A percentile compares a stretch with the other conserved stretches of the same genome.
phyloP scores from a whole-genome alignment of 2,888 invertebrate species.

The Rhingia campestris region DNA sequence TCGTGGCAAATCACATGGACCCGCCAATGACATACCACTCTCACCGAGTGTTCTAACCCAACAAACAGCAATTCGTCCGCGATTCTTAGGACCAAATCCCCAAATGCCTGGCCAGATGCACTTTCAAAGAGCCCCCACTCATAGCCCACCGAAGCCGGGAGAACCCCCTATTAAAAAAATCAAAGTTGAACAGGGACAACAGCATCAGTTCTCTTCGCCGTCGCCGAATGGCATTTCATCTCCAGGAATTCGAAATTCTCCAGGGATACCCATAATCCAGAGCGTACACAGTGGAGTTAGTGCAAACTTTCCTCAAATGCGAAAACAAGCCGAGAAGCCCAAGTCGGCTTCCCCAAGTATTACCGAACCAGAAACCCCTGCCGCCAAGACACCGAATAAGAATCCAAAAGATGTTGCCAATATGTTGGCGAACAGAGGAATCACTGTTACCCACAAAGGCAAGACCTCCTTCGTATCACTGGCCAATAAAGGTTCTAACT shows the following conservation, averaged over 20 bases:
- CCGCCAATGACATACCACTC: conserved; percentile 41
- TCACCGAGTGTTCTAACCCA: conserved; percentile 59
- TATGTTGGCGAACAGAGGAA: conserved; percentile 89
- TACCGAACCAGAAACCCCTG: conserved; percentile 89
- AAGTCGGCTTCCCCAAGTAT: conserved; percentile 84
- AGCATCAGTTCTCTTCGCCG: conserved; percentile 44
- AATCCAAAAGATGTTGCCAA: conserved; percentile 90
- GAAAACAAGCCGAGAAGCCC: conserved; percentile 9
- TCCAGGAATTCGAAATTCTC: conserved; percentile 77
- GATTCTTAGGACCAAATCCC: conserved; percentile 54
- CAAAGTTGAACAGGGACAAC: conserved; percentile 46
- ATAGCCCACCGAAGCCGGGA: conserved; percentile 32
- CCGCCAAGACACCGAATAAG: conserved; percentile 85
- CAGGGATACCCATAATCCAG: conserved; percentile 88
- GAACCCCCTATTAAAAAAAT: conserved; percentile 72
- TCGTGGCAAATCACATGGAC: conserved; percentile 54
- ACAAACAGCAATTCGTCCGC: conserved; percentile 63
- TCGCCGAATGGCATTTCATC: conserved; percentile 37
- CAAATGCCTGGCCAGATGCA: conserved; percentile 56
- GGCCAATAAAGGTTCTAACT: conserved; percentile 81
- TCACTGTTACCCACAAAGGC: conserved; percentile 86
- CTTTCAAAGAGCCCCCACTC: conserved; percentile 40
- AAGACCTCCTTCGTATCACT: conserved; percentile 84
- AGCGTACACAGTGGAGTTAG: conserved; percentile 86
- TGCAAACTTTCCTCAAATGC: conserved; percentile 80